phyloP scores from a whole-genome alignment of 2,888 invertebrate species.

The Cactoblastis cactorum region DNA sequence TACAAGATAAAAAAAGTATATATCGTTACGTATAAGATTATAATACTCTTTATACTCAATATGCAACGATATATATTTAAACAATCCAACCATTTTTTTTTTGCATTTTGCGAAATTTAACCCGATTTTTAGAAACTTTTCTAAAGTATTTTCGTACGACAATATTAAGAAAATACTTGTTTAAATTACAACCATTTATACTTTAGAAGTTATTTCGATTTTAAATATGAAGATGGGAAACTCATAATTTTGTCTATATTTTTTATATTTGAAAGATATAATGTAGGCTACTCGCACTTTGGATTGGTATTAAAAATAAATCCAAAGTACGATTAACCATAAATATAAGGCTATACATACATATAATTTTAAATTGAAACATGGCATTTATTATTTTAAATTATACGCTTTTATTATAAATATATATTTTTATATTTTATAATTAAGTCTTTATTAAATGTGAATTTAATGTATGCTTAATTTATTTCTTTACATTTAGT shows the following conservation, averaged over 20 bases:
- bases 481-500: background rate
- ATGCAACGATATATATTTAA: too few relatives aligned
- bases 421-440: background rate
- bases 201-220: background rate
- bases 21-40: too few relatives aligned
- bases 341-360: background rate
- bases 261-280: background rate
- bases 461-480: background rate
- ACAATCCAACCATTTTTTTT: too few relatives aligned
- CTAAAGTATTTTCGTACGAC: too few relatives aligned
- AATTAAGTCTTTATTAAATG: background rate
- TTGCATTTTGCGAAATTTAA: too few relatives aligned
- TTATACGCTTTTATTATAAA: background rate
- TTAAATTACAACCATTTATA: too few relatives aligned
- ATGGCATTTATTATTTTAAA: slow-evolving; percentile 17
- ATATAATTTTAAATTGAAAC: slow-evolving; percentile 4
- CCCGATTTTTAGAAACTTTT: too few relatives aligned
- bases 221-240: background rate
- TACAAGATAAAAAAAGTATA: too few relatives aligned
- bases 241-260: background rate
- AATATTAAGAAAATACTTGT: too few relatives aligned
- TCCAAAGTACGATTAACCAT: background rate
- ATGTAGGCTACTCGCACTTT: background rate
- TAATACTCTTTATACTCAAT: too few relatives aligned
- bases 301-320: background rate